Percentiles rank a stretch among this genome's conserved stretches.
phyloP scores from a whole-genome alignment of 1,140 invertebrate species.

The Drosophila persimilis region DNA sequence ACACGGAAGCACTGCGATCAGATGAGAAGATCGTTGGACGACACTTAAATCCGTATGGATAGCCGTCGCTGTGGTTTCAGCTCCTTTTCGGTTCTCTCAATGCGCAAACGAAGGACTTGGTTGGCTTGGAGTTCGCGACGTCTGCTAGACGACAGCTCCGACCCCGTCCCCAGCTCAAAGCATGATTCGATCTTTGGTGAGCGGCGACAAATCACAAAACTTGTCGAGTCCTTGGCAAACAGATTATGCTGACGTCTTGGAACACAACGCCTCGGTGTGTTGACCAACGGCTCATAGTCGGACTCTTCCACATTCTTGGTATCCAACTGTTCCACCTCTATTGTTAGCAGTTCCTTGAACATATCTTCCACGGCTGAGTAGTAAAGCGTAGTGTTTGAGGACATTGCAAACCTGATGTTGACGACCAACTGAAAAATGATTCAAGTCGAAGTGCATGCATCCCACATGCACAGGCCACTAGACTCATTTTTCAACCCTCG shows the following conservation, averaged over 20 bases:
- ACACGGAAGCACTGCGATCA: slow-evolving; percentile 54
- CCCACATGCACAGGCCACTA: slow-evolving; percentile 18
- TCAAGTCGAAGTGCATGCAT: slow-evolving; percentile 36
- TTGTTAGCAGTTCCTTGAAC: slow-evolving; percentile 50
- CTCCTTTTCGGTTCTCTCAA: slow-evolving; percentile 32
- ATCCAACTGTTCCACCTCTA: slow-evolving; percentile 11
- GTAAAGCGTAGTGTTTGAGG: slow-evolving; percentile 57
- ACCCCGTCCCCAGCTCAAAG: neutral
- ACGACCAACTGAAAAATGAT: slow-evolving; percentile 57
- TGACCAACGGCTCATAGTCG: slow-evolving; percentile 4
- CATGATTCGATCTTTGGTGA: slow-evolving; percentile 1
- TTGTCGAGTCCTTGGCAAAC: slow-evolving; percentile 33
- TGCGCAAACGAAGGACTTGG: slow-evolving; percentile 21
- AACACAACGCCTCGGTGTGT: slow-evolving; percentile 55
- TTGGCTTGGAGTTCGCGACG: slow-evolving; percentile 12
- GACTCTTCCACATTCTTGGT: slow-evolving; percentile 1
- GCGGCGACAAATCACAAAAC: slow-evolving; percentile 53
- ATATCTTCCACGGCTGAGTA: slow-evolving; percentile 59
- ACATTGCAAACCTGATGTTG: slow-evolving; percentile 65
- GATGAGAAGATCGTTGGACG: neutral
- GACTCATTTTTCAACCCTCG: neutral
- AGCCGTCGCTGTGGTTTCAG: slow-evolving; percentile 32
- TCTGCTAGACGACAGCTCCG: slow-evolving; percentile 26
- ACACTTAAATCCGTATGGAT: slow-evolving; percentile 42
- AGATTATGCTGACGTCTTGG: slow-evolving; percentile 54